These are phyloP conservation scores for Chrysopilus asiliformis DNA, from an alignment of 2,888 invertebrate species.

Conservation along the genomic window DNA sequence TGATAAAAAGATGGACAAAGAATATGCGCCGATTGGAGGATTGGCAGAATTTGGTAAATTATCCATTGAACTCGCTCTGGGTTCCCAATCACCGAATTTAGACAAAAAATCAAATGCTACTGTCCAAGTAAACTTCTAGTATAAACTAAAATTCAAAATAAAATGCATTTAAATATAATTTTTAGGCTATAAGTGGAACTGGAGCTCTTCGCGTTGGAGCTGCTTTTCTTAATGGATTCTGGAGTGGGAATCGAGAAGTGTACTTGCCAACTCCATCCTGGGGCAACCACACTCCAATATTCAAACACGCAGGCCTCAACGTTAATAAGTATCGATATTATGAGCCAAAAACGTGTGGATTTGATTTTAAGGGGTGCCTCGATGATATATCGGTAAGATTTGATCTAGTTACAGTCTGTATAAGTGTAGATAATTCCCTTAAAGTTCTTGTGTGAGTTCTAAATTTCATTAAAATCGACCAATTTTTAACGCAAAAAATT, in stretches of 20 bases:
- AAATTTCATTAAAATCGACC: neutral
- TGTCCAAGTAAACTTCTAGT: conserved; percentile 45
- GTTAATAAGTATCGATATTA: conserved; percentile 90
- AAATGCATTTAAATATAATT: conserved; percentile 10
- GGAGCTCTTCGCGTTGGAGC: conserved; percentile 90
- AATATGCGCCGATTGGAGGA: conserved; percentile 90
- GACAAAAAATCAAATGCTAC: conserved; percentile 55
- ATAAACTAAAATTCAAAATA: neutral
- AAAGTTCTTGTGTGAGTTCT: neutral
- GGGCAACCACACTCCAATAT: conserved; percentile 96
- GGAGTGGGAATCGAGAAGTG: conserved; percentile 63
- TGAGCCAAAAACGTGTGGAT: conserved; percentile 82
- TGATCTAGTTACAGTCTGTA: neutral
- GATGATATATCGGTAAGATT: conserved; percentile 75
- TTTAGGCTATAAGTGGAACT: conserved; percentile 89
- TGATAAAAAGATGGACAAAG: conserved; percentile 66
- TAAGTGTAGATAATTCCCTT: neutral
- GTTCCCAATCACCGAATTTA: conserved; percentile 55
- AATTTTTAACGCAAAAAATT: neutral
- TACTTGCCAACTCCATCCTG: conserved; percentile 90
- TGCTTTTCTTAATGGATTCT: conserved; percentile 72
- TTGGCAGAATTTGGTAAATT: conserved; percentile 67
- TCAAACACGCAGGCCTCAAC: conserved; percentile 72
- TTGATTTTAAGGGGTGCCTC: conserved; percentile 79
- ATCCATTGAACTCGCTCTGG: conserved; percentile 80